A percentile compares a stretch with the other conserved stretches of the same genome.
Evolutionary conservation across 1,140 invertebrate genomes (phyloP).

Genomic region (Bradynema listronoti): DNA sequence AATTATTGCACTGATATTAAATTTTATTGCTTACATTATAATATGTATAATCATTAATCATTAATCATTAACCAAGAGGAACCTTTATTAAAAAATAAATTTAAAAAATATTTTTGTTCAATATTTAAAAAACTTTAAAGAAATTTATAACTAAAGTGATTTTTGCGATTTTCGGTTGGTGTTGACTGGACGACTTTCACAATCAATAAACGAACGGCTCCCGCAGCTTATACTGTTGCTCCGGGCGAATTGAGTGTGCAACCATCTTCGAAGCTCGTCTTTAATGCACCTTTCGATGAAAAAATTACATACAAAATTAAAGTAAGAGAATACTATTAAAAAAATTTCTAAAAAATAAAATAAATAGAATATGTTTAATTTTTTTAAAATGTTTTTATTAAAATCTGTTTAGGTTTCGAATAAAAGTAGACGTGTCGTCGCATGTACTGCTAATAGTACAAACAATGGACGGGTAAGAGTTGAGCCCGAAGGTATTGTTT

Average conservation of each 20-base stretch:
- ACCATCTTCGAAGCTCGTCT: neutral
- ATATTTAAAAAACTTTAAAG: neutral
- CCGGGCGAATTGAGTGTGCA: neutral
- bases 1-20: too few species aligned
- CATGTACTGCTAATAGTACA: too few species aligned
- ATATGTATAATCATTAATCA: too few species aligned
- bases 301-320: neutral
- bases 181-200: neutral
- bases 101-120: neutral
- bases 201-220: neutral
- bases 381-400: too few species aligned
- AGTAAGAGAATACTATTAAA: neutral
- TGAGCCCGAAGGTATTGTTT: too few species aligned
- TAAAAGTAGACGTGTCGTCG: too few species aligned
- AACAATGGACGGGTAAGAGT: too few species aligned
- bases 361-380: too few species aligned
- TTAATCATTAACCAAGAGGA: too few species aligned
- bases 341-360: too few species aligned
- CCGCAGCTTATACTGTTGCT: neutral
- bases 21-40: too few species aligned
- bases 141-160: neutral
- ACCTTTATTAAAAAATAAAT: neutral
- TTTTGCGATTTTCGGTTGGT: neutral
- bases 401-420: too few species aligned
- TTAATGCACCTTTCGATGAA: slow-evolving; percentile 1